Conservation (phyloP, 2,113 vertebrate species). For the Amphiprion ocellaris region DNA sequence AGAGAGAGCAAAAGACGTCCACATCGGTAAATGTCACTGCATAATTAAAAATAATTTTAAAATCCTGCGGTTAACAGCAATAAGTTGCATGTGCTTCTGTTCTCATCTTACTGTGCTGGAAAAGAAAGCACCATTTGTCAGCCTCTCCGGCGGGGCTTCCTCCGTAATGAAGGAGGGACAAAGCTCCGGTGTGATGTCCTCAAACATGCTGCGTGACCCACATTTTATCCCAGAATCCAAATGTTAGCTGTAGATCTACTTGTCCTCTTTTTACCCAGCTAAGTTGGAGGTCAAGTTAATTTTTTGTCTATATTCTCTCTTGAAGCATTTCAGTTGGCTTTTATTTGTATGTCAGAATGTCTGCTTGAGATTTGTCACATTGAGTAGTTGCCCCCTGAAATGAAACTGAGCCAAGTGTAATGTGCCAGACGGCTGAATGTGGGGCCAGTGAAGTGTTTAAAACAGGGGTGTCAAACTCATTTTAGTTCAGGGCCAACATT, state of each 20-base stretch:
- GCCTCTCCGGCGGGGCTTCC: conserved; percentile 18
- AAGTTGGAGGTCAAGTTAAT: conserved; percentile 7
- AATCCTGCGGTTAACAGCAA: conserved; percentile 19
- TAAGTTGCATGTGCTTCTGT: conserved; percentile 1
- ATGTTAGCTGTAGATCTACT: conserved; percentile 6
- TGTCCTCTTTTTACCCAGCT: background rate
- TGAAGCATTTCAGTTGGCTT: background rate
- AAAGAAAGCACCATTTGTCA: conserved; percentile 25
- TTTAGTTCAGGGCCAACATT: too few relatives aligned
- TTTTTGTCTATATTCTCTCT: background rate
- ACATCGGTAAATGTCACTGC: conserved; percentile 62
- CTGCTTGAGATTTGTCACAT: background rate
- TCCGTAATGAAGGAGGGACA: background rate
- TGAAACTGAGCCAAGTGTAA: background rate
- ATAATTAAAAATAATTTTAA: conserved; percentile 31
- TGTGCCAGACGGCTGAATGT: background rate
- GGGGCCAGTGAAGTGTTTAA: background rate
- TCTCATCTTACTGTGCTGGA: conserved; percentile 3
- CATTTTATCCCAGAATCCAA: conserved; percentile 13
- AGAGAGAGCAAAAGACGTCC: conserved; percentile 48
- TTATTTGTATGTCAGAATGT: background rate
- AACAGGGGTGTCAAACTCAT: background rate
- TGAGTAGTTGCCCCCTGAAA: background rate
- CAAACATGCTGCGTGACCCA: conserved; percentile 1
- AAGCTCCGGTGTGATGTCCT: conserved; percentile 12